Evolutionary conservation across 1,140 invertebrate genomes (phyloP).

Genomic region (Lordiphosa stackelbergi): DNA sequence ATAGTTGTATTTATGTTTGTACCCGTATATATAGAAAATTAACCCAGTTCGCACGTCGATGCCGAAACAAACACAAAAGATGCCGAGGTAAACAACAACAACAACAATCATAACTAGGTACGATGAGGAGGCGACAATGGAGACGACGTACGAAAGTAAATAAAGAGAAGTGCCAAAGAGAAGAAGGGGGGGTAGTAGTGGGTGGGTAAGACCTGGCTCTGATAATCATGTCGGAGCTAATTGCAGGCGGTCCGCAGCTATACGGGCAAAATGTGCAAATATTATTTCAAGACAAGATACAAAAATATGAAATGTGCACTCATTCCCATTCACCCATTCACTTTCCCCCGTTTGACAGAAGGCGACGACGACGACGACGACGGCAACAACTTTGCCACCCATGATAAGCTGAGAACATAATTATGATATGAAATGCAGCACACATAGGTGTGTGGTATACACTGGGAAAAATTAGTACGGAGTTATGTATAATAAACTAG

Average conservation of each 20-base stretch:
- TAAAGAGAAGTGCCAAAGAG: slow-evolving; percentile 14
- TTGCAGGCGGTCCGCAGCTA: slow-evolving; percentile 27
- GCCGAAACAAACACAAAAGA: slow-evolving; percentile 59
- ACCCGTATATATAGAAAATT: slow-evolving; percentile 61
- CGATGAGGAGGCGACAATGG: too few relatives aligned
- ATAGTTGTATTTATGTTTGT: slow-evolving; percentile 18
- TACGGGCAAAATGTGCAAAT: slow-evolving; percentile 47
- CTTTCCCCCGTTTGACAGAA: slow-evolving; percentile 41
- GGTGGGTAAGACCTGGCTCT: slow-evolving; percentile 12
- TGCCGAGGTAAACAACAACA: slow-evolving; percentile 14
- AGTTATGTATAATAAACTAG: background rate
- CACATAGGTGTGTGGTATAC: background rate
- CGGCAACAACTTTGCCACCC: background rate
- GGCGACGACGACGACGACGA: slow-evolving; percentile 27
- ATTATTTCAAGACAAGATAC: slow-evolving; percentile 50
- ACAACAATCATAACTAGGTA: slow-evolving; percentile 12
- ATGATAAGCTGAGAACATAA: slow-evolving; percentile 56
- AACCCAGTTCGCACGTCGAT: slow-evolving; percentile 72
- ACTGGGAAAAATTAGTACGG: slow-evolving; percentile 13
- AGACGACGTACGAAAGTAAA: slow-evolving; percentile 16
- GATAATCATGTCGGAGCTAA: slow-evolving; percentile 49
- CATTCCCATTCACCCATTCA: slow-evolving; percentile 40
- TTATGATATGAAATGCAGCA: slow-evolving; percentile 38
- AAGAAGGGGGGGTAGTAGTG: background rate
- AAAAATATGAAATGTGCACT: slow-evolving; percentile 29